Conservation (phyloP, 2,888 invertebrate genomes). For the Coleophora deauratella region DNA sequence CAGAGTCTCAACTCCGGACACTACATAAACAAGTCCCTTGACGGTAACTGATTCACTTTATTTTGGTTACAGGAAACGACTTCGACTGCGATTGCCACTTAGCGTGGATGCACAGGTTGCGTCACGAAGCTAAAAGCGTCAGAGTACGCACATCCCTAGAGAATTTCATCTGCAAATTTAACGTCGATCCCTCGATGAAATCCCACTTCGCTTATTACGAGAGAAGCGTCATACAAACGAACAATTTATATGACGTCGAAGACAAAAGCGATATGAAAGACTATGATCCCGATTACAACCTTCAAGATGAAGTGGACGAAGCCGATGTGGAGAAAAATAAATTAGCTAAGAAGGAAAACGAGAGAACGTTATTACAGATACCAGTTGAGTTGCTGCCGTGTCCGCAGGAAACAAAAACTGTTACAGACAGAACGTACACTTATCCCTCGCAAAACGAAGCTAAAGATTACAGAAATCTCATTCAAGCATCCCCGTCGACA, state of each 20-base stretch:
- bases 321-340: constrained; percentile 55
- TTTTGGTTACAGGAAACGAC: constrained; percentile 82
- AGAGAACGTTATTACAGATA: constrained; percentile 67
- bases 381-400: constrained; percentile 75
- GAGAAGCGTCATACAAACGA: constrained; percentile 47
- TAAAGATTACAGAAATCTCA: constrained; percentile 65
- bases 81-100: constrained; percentile 89
- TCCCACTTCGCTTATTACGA: constrained; percentile 61
- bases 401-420: constrained; percentile 75
- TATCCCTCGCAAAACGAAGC: constrained; percentile 75
- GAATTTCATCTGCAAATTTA: constrained; percentile 82
- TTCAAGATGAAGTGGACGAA: constrained; percentile 57
- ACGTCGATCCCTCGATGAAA: constrained; percentile 49
- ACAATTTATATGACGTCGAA: constrained; percentile 47
- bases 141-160: constrained; percentile 81
- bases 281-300: constrained; percentile 49
- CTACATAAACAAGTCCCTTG: too few relatives aligned
- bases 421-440: constrained; percentile 71
- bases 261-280: constrained; percentile 53
- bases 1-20: too few relatives aligned
- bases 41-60: constrained; percentile 37
- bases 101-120: constrained; percentile 85
- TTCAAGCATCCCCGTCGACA: constrained; percentile 36
- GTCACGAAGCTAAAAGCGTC: constrained; percentile 83
- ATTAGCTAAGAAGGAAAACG: constrained; percentile 50